Evolutionary conservation across 2,797 vertebrate genomes (phyloP).

Genomic region (Channallabes apus): DNA sequence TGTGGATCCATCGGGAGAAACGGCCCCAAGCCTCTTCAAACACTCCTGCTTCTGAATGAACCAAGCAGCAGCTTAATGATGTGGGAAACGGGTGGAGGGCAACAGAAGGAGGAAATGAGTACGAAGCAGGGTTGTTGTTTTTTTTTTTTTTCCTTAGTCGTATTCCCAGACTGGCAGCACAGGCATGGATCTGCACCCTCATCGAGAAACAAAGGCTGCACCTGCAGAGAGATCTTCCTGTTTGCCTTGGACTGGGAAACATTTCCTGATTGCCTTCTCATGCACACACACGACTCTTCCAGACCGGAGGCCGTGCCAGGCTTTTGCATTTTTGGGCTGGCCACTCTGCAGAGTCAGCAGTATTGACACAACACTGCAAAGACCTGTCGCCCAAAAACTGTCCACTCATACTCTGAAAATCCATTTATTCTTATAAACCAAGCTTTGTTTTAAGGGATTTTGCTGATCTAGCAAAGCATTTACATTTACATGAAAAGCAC

Average conservation of each 20-base stretch:
- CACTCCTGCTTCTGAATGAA: conserved; percentile 27
- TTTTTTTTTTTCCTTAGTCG: background rate
- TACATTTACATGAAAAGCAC: conserved; percentile 42
- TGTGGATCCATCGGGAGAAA: background rate
- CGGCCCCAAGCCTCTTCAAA: conserved; percentile 11
- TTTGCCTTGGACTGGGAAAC: conserved; percentile 69
- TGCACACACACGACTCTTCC: conserved; percentile 53
- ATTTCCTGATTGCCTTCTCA: conserved; percentile 63
- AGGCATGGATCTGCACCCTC: conserved; percentile 50
- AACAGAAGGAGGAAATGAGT: background rate
- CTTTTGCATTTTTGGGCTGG: conserved; percentile 54
- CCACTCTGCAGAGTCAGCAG: conserved; percentile 68
- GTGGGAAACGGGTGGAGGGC: background rate
- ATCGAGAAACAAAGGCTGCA: conserved; percentile 67
- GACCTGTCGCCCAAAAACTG: conserved; percentile 14
- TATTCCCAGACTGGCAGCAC: conserved; percentile 44
- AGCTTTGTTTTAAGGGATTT: conserved; percentile 14
- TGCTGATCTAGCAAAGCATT: conserved; percentile 41
- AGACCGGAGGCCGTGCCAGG: conserved; percentile 49
- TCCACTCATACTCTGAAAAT: conserved; percentile 29
- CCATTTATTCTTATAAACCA: conserved; percentile 26
- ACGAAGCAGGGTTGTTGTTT: background rate
- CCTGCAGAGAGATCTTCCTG: conserved; percentile 76
- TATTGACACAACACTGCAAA: conserved; percentile 54
- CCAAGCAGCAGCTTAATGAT: background rate